These are phyloP conservation scores for Perognathus longimembris DNA, from an alignment of 2,113 vertebrate species.

Conservation along the genomic window DNA sequence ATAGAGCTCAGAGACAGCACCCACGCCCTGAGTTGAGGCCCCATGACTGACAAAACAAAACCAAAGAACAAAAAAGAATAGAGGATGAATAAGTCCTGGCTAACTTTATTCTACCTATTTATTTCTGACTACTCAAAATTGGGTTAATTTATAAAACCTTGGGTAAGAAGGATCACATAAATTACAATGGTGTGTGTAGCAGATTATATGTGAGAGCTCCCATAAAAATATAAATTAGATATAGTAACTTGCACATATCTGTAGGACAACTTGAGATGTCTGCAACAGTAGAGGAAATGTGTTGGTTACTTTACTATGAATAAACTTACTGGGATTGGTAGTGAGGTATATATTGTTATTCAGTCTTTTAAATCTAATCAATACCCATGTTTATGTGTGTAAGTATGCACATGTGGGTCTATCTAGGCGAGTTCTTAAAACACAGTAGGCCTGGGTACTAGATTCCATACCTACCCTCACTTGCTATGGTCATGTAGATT, in stretches of 20 bases:
- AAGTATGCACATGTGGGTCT: no score
- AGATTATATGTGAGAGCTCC: no score
- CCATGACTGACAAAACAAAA: no score
- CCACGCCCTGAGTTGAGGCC: no score
- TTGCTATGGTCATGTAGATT: no score
- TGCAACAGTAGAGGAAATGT: not conserved
- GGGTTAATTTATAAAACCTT: not conserved
- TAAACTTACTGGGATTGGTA: not conserved
- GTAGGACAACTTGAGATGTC: not conserved
- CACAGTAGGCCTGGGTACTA: no score
- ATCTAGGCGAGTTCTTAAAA: no score
- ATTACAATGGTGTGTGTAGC: no score
- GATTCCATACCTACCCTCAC: no score
- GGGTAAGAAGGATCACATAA: slow-evolving; percentile 8
- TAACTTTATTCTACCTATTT: not conserved
- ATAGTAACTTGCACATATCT: not conserved
- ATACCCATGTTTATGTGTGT: not conserved
- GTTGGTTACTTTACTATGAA: not conserved
- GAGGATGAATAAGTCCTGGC: not conserved
- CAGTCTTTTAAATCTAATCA: not conserved
- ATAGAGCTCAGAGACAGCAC: no score
- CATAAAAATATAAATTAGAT: not conserved
- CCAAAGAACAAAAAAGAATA: not conserved
- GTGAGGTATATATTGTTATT: not conserved
- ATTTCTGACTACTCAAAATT: not conserved